Conservation (phyloP, 2,113 vertebrate species). For the Axis porcinus region DNA sequence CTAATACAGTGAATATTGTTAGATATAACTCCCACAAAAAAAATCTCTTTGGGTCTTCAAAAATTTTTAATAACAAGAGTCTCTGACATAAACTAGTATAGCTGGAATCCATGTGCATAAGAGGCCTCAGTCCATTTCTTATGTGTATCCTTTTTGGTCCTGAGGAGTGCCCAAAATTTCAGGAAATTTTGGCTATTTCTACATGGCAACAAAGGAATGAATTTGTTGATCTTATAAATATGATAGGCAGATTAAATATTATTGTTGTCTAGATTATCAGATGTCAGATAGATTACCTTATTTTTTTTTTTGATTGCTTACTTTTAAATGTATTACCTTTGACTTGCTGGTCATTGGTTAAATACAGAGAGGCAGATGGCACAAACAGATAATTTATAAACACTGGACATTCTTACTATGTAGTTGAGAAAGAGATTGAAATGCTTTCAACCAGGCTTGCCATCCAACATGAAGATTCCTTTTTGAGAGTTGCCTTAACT, state of each 20-base stretch:
- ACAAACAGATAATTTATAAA: neutral
- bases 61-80: neutral
- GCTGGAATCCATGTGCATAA: neutral
- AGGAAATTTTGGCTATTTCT: neutral
- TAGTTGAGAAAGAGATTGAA: conserved; percentile 16
- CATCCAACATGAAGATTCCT: neutral
- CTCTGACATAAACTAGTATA: neutral
- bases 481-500: neutral
- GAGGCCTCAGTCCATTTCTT: neutral
- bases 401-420: neutral
- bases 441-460: neutral
- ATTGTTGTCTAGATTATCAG: neutral
- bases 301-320: neutral
- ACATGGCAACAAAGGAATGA: neutral
- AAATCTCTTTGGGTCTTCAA: neutral
- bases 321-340: neutral
- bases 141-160: neutral
- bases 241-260: neutral
- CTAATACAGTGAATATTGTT: neutral
- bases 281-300: neutral
- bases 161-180: neutral
- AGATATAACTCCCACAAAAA: neutral
- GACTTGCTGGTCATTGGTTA: neutral
- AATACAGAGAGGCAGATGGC: neutral
- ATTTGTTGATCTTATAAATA: neutral